A percentile compares a stretch with the other conserved stretches of the same genome.
Conservation (phyloP, 2,113 vertebrate species). For the Cryptomyrus ogoouensis region DNA sequence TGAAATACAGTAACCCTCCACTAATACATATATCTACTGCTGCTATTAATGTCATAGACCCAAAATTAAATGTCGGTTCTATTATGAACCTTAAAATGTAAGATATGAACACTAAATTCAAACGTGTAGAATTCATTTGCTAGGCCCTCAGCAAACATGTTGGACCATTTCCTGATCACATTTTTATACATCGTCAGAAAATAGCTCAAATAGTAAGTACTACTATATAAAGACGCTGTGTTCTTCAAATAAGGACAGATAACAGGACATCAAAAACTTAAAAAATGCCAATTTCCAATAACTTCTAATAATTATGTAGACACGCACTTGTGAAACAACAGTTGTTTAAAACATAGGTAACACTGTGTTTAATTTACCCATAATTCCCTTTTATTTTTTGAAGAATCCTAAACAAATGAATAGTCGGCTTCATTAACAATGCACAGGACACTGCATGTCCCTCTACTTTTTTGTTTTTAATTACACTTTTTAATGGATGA, state of each 20-base stretch:
- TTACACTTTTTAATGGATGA: slow-evolving; percentile 39
- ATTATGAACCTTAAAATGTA: background rate
- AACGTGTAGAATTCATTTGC: background rate
- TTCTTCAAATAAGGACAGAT: background rate
- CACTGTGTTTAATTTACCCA: background rate
- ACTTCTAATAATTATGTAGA: background rate
- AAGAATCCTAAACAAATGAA: background rate
- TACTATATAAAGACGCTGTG: background rate
- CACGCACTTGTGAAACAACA: background rate
- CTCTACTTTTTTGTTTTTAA: slow-evolving; percentile 26
- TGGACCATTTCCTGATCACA: background rate
- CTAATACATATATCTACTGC: background rate
- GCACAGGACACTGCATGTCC: slow-evolving; percentile 25
- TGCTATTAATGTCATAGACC: background rate
- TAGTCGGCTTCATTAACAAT: slow-evolving; percentile 7
- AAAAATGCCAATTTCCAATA: background rate
- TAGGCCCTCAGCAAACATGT: background rate
- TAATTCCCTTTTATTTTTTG: slow-evolving; percentile 11
- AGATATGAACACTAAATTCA: background rate
- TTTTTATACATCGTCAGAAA: background rate
- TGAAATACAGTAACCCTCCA: background rate
- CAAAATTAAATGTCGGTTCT: background rate
- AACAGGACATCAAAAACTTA: background rate
- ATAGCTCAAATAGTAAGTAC: background rate
- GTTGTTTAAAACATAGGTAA: background rate